phyloP scores from a whole-genome alignment of 2,888 invertebrate genomes.

The Tipula confusa region DNA sequence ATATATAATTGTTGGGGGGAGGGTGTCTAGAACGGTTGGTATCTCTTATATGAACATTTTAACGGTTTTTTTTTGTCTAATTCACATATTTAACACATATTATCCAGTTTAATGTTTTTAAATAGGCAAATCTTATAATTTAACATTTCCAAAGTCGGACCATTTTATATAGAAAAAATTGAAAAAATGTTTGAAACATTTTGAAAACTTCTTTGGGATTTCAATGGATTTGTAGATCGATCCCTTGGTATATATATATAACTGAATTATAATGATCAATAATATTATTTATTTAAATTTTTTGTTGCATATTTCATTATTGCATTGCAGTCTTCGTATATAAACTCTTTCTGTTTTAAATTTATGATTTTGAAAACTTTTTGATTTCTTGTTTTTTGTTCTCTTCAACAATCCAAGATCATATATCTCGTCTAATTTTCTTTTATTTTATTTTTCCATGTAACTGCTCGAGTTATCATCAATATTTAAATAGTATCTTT shows the following conservation, averaged over 20 bases:
- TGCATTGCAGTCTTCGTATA: background rate
- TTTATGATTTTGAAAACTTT: background rate
- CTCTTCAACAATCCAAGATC: background rate
- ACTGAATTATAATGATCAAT: background rate
- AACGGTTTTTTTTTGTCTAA: background rate
- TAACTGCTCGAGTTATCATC: background rate
- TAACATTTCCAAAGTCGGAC: background rate
- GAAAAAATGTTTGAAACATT: background rate
- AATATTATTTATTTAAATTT: background rate
- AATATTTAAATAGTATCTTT: background rate
- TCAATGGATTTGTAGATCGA: background rate
- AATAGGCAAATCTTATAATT: background rate
- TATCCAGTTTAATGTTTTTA: background rate
- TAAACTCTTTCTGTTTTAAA: background rate
- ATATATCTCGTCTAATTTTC: background rate
- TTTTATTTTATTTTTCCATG: background rate
- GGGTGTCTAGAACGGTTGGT: background rate
- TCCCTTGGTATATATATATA: background rate
- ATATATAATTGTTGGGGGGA: background rate
- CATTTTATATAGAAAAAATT: background rate
- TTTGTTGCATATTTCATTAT: background rate
- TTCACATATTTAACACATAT: background rate
- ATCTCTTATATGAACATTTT: background rate
- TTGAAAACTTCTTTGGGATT: background rate
- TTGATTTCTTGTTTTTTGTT: background rate